Evolutionary conservation across 92 coral and sea anemone species (phyloP), one percentile per base, ranked within the genome.

Genomic region (Plumapathes pennacea): DNA sequence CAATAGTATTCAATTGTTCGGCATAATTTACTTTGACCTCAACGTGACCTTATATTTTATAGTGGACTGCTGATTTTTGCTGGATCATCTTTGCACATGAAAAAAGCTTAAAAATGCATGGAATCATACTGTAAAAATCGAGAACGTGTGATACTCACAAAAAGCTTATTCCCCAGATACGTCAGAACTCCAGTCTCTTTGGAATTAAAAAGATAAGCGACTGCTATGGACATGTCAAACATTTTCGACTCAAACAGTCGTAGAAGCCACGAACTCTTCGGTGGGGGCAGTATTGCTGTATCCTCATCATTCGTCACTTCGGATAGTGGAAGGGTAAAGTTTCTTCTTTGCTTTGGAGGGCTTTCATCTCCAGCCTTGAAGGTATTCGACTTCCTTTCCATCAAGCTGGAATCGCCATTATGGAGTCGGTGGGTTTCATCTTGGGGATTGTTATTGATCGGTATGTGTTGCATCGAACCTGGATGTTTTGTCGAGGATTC

Each of bases 161-260:
- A 92, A 0, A 92, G 74, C 58, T 92, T 92, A 64, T 92, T 92
- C 38, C 98, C 98, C 48, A 92, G 96, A 50, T 92, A 92, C 15
- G 98, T 80, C 23, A 84, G 77, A 5, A 92, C 98, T 22, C 98
- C 98, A 8, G 96, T 88, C 54, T 92, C 98, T 57, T 92, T 92
- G 56, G 98, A 92, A 49, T 92, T 89, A 60, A 92, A 92, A 69
- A 92, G 69, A 60, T 92, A 92, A 19, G 98, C 92, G 24, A 92
- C 84, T 18, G 98, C 98, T 51, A 92, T 89, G 5, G 98, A 92
- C 98, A 92, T 92, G 48, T 92, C 96, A 64, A 92, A 92, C 18
- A 92, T 69, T 62, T 92, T 92, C 1, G 98, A 92, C 28, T 92
- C 98, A 61, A 92, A 92, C 28, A 92, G 70, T 15, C 98, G 77